These are phyloP conservation scores for Clarias macrocephalus DNA, from an alignment of 2,113 vertebrate genomes.

Conservation along the genomic window DNA sequence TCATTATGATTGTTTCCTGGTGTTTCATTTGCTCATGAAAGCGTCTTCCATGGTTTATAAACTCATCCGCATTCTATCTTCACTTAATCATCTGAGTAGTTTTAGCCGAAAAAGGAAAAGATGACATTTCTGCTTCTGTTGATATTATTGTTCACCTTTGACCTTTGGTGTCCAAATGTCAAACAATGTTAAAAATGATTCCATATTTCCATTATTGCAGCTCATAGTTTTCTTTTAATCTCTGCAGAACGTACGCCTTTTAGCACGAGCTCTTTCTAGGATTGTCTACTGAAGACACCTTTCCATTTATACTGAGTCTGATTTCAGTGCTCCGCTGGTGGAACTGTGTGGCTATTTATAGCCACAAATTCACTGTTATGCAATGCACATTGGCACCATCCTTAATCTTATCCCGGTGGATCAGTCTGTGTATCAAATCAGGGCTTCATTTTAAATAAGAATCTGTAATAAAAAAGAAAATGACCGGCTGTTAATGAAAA, in stretches of 20 bases:
- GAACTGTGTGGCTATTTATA: conserved; percentile 7
- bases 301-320: conserved; percentile 22
- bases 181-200: neutral
- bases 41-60: neutral
- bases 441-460: conserved; percentile 11
- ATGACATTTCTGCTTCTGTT: neutral
- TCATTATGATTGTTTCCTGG: neutral
- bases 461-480: neutral
- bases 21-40: neutral
- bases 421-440: neutral
- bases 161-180: neutral
- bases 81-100: neutral
- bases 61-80: neutral
- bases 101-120: neutral
- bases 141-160: neutral
- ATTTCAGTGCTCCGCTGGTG: conserved; percentile 21
- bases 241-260: neutral
- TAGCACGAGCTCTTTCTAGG: neutral
- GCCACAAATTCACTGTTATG: conserved; percentile 10
- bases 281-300: neutral
- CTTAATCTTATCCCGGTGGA: conserved; percentile 13
- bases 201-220: neutral
- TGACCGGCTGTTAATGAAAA: conserved; percentile 7
- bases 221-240: neutral
- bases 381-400: conserved; percentile 25